Evolutionary conservation across 1,140 invertebrate species (phyloP), one percentile per base, ranked within the genome.

Genomic region (Heterodera carotae): DNA sequence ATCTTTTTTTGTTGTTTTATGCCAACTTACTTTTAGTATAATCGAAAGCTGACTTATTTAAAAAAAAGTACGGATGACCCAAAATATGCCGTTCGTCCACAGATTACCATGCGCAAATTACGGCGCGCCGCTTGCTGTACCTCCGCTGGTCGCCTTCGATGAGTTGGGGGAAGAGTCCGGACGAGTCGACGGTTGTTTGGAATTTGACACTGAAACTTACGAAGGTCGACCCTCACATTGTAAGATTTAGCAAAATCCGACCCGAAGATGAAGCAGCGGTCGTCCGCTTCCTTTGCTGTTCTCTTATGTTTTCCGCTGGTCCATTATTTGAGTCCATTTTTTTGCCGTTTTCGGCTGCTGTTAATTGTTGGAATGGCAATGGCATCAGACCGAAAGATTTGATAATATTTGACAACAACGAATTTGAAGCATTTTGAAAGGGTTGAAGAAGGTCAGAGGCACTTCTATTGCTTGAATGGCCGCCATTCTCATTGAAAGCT

Each of bases 321-420:
- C 62, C 27, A 29, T 31, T 10, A 66, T 15, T 34, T 6, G 62
- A 1, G 1, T 22, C 12, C 12, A 22, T 6, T 18, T 66, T 66
- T 25, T 27, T 31, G 62, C 25, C 33, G 25, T 66, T 34, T 29
- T 66, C 33, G 62, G 62, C 62, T 29, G 62, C 22, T 66, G 62
- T 33, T 22, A 29, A 66, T 66, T 66, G 62, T 66, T 66, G 62
- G 1, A 56, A 56, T 56, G 48, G 48, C 48, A 56, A 18, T 56
- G 48, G 48, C 5, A 22, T 22, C n/a, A n/a, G n/a, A n/a, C n/a
- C n/a, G 48, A 56, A 56, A 22, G 48, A 29, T 66, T 66, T 66
- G 27, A 34, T 18, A 22, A 66, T 31, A 34, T 66, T 66, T 12
- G 62, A 6, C 1, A 66, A 31, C 62, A 66, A 22, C 48, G 48